A percentile compares a stretch with the other conserved stretches of the same genome.
These are phyloP conservation scores for Lysandra bellargus DNA, from an alignment of 2,888 invertebrate genomes.

Conservation along the genomic window DNA sequence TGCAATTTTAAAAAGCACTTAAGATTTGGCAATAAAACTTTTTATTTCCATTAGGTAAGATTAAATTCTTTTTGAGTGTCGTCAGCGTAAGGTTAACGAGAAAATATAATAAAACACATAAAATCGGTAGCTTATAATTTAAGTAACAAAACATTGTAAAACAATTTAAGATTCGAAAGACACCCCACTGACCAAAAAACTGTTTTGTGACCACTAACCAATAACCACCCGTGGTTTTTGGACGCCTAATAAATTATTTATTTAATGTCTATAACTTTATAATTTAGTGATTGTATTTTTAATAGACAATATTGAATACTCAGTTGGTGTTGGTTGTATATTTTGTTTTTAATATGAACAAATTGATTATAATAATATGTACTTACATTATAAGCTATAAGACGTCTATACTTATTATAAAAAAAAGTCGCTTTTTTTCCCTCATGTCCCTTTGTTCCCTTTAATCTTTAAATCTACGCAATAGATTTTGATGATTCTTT, in stretches of 20 bases:
- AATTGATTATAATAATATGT: too few species aligned
- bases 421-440: too few species aligned
- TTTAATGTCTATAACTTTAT: constrained; percentile 7
- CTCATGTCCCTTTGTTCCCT: too few species aligned
- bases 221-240: constrained; percentile 5
- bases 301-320: neutral
- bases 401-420: too few species aligned
- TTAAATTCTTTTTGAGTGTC: constrained; percentile 1
- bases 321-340: neutral
- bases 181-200: constrained; percentile 10
- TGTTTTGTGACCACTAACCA: neutral
- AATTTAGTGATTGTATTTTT: constrained; percentile 10
- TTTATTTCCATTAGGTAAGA: neutral
- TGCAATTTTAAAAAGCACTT: constrained; percentile 19
- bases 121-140: constrained; percentile 15
- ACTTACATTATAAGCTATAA: too few species aligned
- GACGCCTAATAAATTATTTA: constrained; percentile 14
- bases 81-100: neutral
- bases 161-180: neutral
- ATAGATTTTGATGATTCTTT: too few species aligned
- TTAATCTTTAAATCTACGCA: too few species aligned
- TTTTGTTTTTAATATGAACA: too few species aligned
- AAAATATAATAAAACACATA: constrained; percentile 1
- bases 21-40: constrained; percentile 12
- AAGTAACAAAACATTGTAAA: neutral